A percentile compares a stretch with the other conserved stretches of the same genome.
Evolutionary conservation across 1,140 invertebrate genomes (phyloP).

Genomic region (Nephila pilipes): DNA sequence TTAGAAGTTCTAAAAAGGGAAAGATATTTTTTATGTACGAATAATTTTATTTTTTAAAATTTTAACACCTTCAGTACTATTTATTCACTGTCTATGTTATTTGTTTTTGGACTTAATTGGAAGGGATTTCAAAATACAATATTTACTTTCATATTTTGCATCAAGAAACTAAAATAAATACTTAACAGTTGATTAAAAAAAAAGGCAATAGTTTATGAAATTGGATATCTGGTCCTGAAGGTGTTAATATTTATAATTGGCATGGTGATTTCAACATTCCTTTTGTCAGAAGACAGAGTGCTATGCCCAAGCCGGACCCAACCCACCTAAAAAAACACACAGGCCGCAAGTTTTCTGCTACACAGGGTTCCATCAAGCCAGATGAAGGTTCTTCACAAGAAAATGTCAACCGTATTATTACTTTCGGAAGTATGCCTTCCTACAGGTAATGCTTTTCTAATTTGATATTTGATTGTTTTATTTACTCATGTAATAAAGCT

Average conservation of each 20-base stretch:
- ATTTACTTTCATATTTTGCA: too few species aligned
- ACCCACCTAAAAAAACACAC: constrained; percentile 91
- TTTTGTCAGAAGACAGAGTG: constrained; percentile 89
- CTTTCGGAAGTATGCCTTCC: constrained; percentile 89
- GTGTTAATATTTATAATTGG: background rate
- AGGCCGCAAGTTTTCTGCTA: constrained; percentile 80
- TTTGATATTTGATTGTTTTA: background rate
- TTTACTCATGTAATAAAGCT: background rate
- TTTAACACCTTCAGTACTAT: too few species aligned
- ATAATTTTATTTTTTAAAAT: too few species aligned
- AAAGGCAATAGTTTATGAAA: too few species aligned
- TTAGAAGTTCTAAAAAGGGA: too few species aligned
- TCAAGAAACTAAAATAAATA: too few species aligned
- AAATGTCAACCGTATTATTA: constrained; percentile 86
- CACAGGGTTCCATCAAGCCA: constrained; percentile 70
- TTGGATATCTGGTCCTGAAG: too few species aligned
- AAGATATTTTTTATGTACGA: too few species aligned
- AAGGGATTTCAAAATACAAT: too few species aligned
- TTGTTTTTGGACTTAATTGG: too few species aligned
- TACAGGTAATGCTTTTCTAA: constrained; percentile 84
- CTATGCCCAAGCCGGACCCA: constrained; percentile 91
- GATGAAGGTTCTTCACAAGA: constrained; percentile 86
- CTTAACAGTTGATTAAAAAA: too few species aligned
- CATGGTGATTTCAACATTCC: constrained; percentile 64
- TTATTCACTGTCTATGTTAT: too few species aligned